Evolutionary conservation across 2,113 vertebrate genomes (phyloP), one percentile per base, ranked within the genome.

Genomic region (Vidua macroura): DNA sequence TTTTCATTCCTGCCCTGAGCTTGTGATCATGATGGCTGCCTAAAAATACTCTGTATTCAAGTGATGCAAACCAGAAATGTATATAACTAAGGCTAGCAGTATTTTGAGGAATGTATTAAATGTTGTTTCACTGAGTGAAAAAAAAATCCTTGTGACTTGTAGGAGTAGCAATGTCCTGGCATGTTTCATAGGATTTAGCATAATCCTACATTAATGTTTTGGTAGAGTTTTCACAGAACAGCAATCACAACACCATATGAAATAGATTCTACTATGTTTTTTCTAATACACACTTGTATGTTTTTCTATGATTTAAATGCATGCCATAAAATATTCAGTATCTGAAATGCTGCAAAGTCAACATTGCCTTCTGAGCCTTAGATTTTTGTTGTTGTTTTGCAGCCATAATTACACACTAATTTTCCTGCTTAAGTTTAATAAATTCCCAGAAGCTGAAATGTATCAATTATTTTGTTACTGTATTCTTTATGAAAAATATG

Each of bases 361-460:
- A 80, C 88, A 46, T 23, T 77, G 72, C 53, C 91, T 80, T 90
- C 86, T 64, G 41, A 95, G 83, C 60, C 37, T 62, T 75, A 77
- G 24, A 58, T 72, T 95, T 89, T 70, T 88, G 59, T 80, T 90
- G 67, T n/a, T 92, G 51, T 80, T 87, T 91, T 93, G 56, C 39
- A 95, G 18, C 44, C 23, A 6, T 93, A 88, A 92, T 95, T 86
- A 80, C 48, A 67, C 18, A 24, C 51, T 90, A 67, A 67, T 94
- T 95, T 92, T 79, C 51, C 63, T 83, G 56, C 51, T 91, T 77
- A 88, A 37, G 10, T 80, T 95, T 90, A 83, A 77, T 92, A 94
- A 90, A 86, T 49, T 93, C 86, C n/a, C 44, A 81, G 83, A 92
- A 95, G 78, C 55, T 66, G 73, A 90, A 96, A 94, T 58, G n/a